Evolutionary conservation across 2,888 invertebrate genomes (phyloP).

Genomic region (Heliothis peltigera): DNA sequence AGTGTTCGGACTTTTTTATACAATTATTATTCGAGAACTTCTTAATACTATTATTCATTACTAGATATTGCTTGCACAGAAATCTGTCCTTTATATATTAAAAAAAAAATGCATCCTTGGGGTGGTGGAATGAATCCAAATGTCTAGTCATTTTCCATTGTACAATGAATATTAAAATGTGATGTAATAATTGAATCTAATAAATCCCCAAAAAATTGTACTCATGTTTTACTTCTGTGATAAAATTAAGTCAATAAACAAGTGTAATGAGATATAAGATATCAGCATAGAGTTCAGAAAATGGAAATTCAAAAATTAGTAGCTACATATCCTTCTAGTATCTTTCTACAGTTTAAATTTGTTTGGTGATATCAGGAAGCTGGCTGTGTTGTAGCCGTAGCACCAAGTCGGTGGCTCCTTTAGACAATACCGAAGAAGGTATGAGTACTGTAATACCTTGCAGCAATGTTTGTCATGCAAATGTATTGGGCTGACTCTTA

Average conservation of each 20-base stretch:
- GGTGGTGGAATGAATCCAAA: constrained; percentile 54
- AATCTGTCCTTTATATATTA: no score
- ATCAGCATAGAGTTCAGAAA: no score
- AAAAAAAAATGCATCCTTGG: constrained; percentile 32
- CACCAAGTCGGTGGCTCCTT: constrained; percentile 75
- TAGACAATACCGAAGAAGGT: constrained; percentile 75
- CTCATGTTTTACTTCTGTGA: background rate
- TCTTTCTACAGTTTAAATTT: constrained; percentile 41
- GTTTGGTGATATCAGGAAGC: constrained; percentile 75
- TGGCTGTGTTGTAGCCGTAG: constrained; percentile 86
- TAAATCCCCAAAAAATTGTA: background rate
- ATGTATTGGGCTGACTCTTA: constrained; percentile 36
- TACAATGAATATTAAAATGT: constrained; percentile 21
- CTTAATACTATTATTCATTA: constrained; percentile 9
- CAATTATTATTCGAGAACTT: background rate
- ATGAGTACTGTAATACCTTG: constrained; percentile 56
- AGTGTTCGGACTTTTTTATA: constrained; percentile 48
- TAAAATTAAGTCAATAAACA: no score
- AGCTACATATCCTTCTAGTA: background rate
- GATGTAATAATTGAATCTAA: background rate
- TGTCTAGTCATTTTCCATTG: constrained; percentile 30
- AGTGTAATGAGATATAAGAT: no score
- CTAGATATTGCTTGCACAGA: constrained; percentile 1
- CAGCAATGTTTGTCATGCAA: constrained; percentile 56
- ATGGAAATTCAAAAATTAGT: background rate